Percentiles rank a stretch among this genome's conserved stretches.
Evolutionary conservation across 2,888 invertebrate species (phyloP).

Genomic region (Unio pictorum): DNA sequence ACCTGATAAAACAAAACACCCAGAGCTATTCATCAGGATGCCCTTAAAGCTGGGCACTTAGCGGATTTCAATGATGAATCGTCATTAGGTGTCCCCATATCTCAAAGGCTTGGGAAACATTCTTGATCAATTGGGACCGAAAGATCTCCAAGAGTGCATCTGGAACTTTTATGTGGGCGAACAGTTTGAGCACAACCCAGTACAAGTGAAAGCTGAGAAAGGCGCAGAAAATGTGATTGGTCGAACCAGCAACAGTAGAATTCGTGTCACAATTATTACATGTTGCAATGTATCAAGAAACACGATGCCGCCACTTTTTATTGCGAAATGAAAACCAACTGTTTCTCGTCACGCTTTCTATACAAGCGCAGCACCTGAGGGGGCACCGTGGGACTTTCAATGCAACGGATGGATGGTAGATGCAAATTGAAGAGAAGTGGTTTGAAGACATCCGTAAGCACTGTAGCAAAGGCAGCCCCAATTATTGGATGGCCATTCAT

Average conservation of each 20-base stretch:
- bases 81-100: constrained; percentile 2
- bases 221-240: constrained; percentile 7
- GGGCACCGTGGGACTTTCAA: too few species aligned
- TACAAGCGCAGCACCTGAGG: too few species aligned
- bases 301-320: constrained; percentile 1
- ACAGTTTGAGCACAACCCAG: constrained; percentile 11
- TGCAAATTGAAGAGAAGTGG: too few species aligned
- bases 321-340: too few species aligned
- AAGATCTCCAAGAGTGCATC: neutral
- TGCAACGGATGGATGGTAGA: too few species aligned
- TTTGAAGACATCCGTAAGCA: too few species aligned
- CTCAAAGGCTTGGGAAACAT: neutral
- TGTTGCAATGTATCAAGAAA: constrained; percentile 13
- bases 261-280: constrained; percentile 17
- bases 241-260: constrained; percentile 10
- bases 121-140: too few species aligned
- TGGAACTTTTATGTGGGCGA: constrained; percentile 13
- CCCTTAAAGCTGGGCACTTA: constrained; percentile 4
- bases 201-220: constrained; percentile 9
- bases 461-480: too few species aligned
- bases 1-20: neutral
- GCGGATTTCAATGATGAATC: constrained; percentile 7
- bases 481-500: neutral
- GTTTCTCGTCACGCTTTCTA: too few species aligned
- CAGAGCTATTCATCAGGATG: constrained; percentile 6